Evolutionary conservation across 1,140 invertebrate species (phyloP).

Genomic region (Drosophila sproati): DNA sequence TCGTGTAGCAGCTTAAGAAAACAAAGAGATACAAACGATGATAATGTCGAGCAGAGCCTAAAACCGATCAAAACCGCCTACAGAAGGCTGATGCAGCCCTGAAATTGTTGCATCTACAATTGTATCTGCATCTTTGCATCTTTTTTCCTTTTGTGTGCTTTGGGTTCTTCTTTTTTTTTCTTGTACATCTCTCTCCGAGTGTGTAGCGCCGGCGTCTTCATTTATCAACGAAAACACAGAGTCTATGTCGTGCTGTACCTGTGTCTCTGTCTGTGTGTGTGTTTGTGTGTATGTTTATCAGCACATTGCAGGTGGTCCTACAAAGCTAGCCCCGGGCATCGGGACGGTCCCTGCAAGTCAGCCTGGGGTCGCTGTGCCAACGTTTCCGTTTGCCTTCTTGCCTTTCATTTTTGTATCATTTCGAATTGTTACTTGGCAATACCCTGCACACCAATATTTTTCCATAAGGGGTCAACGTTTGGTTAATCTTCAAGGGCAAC

Average conservation of each 20-base stretch:
- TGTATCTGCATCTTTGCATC: constrained; percentile 15
- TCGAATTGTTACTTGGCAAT: constrained; percentile 31
- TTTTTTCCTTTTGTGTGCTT: constrained; percentile 1
- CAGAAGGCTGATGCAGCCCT: constrained; percentile 29
- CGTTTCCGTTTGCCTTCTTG: constrained; percentile 66
- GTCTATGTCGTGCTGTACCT: not conserved
- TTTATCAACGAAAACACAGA: constrained; percentile 60
- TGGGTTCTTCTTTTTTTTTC: not conserved
- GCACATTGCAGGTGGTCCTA: constrained; percentile 80
- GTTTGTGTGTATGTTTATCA: constrained; percentile 71
- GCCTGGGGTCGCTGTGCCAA: constrained; percentile 56
- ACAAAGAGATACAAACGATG: constrained; percentile 41
- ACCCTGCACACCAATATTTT: not conserved
- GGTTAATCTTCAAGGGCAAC: not conserved
- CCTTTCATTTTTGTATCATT: constrained; percentile 38
- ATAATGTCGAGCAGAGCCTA: constrained; percentile 50
- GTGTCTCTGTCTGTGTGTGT: not conserved
- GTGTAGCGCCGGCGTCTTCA: constrained; percentile 76
- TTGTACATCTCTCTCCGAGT: constrained; percentile 25
- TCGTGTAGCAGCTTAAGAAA: constrained; percentile 6
- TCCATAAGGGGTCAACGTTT: not conserved
- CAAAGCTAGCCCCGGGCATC: constrained; percentile 36
- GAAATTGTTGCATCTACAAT: constrained; percentile 42
- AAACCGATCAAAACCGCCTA: constrained; percentile 58
- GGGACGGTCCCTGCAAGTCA: constrained; percentile 52